Evolutionary conservation across 2,888 invertebrate species (phyloP), one percentile per base, ranked within the genome.

Genomic region (Eugnorisma glareosa): DNA sequence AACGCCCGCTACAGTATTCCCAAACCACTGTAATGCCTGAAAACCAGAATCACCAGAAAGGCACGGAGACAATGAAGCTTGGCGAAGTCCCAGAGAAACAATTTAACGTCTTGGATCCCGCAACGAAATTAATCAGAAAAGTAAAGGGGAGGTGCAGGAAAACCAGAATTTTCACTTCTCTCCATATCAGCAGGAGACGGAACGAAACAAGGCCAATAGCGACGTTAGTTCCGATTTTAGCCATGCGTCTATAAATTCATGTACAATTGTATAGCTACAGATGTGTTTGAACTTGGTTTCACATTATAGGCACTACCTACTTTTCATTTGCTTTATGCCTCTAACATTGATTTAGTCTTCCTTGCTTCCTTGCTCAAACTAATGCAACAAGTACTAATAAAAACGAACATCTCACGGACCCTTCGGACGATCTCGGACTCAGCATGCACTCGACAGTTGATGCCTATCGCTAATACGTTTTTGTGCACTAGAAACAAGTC

Each of bases 381-480:
- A 59, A 69, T 40, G 40, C 57, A 68, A 48, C 37, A 40, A 31
- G n/a, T 35, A 72, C 31, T n/a, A 6, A 71, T 57, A 75, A 78
- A 70, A 83, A 77, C 54, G 18, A 31, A 6, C 51, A 37, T 82
- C 67, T 67, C 79, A 82, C 82, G 82, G 54, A 63, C 51, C 10
- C 79, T 37, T 43, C 35, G 28, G 28, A 54, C 28, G 28, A 45
- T 80, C 67, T 28, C 76, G 54, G 75, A 72, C 67, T 31, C 79
- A 63, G 66, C 76, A 61, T 75, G 79, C 37, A 31, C 45, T 45
- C 31, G 76, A 82, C 79, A 61, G 64, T 78, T 67, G 78, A 81
- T 81, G 76, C 67, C 66, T 82, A 79, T 82, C 82, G 81, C 74
- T 79, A 61, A 45, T 35, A 37, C 37, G 76, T 82, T 79, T 79